These are phyloP conservation scores for Dexiosoma caninum DNA, from an alignment of 2,888 invertebrate genomes.

Conservation along the genomic window DNA sequence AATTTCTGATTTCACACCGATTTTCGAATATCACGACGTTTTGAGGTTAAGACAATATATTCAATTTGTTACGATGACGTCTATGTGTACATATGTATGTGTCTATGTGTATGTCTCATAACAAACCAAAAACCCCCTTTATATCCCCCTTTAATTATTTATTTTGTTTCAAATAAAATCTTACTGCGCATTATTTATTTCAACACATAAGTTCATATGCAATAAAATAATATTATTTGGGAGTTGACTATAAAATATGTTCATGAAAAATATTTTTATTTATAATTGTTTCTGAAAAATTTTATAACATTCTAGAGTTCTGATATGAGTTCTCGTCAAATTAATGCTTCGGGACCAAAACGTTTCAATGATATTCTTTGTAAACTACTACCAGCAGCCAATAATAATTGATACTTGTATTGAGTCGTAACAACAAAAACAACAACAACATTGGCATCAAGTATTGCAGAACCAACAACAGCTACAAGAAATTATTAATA, in stretches of 20 bases:
- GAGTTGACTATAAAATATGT: too few species aligned
- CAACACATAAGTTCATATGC: too few species aligned
- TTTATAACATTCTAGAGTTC: constrained; percentile 73
- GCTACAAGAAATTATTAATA: constrained; percentile 3
- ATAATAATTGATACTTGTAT: constrained; percentile 25
- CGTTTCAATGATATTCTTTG: constrained; percentile 68
- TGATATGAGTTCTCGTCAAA: constrained; percentile 76
- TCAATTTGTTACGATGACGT: too few species aligned
- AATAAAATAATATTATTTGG: too few species aligned
- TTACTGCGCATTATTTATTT: background rate
- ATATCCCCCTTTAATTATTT: too few species aligned
- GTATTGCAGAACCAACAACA: constrained; percentile 21
- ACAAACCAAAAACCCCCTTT: too few species aligned
- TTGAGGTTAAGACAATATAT: too few species aligned
- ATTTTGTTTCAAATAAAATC: background rate
- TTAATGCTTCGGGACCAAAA: constrained; percentile 74
- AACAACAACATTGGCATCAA: background rate
- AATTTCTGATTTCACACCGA: too few species aligned
- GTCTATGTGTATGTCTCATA: too few species aligned
- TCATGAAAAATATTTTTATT: background rate
- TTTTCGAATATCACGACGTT: too few species aligned
- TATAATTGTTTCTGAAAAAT: background rate
- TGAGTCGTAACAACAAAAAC: background rate
- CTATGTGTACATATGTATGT: too few species aligned
- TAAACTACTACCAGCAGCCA: constrained; percentile 52